These are phyloP conservation scores for Holacanthella duospinosa DNA, from an alignment of 2,888 invertebrate genomes.

Conservation along the genomic window DNA sequence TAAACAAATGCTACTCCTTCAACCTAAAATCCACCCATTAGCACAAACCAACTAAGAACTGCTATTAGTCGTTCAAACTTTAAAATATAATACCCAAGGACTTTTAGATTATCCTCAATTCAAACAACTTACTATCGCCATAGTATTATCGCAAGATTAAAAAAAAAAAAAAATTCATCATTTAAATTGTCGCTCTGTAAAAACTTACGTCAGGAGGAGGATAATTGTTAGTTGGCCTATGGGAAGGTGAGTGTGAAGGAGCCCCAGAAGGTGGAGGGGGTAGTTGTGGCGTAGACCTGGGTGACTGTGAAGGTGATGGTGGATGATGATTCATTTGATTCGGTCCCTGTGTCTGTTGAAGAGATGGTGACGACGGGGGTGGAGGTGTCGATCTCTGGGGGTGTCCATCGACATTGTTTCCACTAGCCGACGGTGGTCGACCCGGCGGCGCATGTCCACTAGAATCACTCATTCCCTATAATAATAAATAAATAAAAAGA, in stretches of 20 bases:
- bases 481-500: slow-evolving; percentile 11
- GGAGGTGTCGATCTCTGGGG: slow-evolving; percentile 36
- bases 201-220: slow-evolving; percentile 33
- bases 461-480: slow-evolving; percentile 28
- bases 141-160: too few relatives aligned
- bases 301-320: slow-evolving; percentile 20
- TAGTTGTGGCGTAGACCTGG: slow-evolving; percentile 28
- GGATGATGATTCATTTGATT: slow-evolving; percentile 27
- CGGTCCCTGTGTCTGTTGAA: slow-evolving; percentile 26
- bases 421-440: background rate
- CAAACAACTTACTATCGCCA: too few relatives aligned
- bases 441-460: slow-evolving; percentile 25
- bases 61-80: background rate
- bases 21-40: too few relatives aligned
- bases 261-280: slow-evolving; percentile 18
- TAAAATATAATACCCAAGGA: too few relatives aligned
- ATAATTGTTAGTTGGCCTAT: slow-evolving; percentile 34
- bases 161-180: too few relatives aligned
- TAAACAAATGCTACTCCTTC: too few relatives aligned
- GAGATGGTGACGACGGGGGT: slow-evolving; percentile 34
- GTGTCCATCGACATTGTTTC: slow-evolving; percentile 17
- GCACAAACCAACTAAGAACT: background rate
- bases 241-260: slow-evolving; percentile 33
- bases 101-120: too few relatives aligned
- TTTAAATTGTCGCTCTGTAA: background rate